phyloP scores from a whole-genome alignment of 92 coral and sea anemone genomes.

The Epizoanthus ramosus region DNA sequence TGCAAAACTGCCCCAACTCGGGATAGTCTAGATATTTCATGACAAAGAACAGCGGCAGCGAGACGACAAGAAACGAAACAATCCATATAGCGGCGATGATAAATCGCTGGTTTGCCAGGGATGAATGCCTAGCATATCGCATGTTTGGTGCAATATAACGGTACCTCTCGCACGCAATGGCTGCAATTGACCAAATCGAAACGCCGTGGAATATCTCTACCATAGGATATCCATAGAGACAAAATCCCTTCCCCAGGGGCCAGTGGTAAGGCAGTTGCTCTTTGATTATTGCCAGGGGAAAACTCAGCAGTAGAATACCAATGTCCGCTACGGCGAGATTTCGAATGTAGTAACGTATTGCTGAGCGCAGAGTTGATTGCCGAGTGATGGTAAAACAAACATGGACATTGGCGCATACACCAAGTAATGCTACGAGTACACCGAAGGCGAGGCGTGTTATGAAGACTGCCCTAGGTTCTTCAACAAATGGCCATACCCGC shows the following conservation, averaged over 20 bases:
- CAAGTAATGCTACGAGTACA: conserved; percentile 64
- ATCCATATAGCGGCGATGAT: conserved; percentile 66
- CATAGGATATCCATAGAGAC: conserved; percentile 74
- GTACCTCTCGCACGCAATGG: conserved; percentile 87
- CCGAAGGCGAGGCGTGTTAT: conserved; percentile 60
- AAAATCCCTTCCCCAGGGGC: conserved; percentile 76
- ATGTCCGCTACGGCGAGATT: conserved; percentile 92
- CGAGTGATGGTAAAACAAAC: conserved; percentile 63
- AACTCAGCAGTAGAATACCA: conserved; percentile 64
- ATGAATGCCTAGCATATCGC: conserved; percentile 28
- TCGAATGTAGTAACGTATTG: conserved; percentile 62
- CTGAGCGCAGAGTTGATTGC: conserved; percentile 58
- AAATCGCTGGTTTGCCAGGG: conserved; percentile 1
- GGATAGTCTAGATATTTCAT: conserved; percentile 57
- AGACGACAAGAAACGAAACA: conserved; percentile 64
- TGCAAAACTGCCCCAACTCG: conserved; percentile 48
- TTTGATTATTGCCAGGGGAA: conserved; percentile 74
- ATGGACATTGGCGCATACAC: conserved; percentile 70
- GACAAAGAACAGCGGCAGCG: conserved; percentile 72
- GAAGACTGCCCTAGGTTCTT: conserved; percentile 58
- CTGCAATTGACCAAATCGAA: conserved; percentile 88
- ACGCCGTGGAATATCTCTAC: conserved; percentile 86
- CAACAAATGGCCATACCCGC: conserved; percentile 27
- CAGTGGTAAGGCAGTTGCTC: conserved; percentile 68
- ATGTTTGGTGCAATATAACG: conserved; percentile 41